Evolutionary conservation across 1,140 invertebrate species (phyloP).

Genomic region (Drosophila equinoxialis): DNA sequence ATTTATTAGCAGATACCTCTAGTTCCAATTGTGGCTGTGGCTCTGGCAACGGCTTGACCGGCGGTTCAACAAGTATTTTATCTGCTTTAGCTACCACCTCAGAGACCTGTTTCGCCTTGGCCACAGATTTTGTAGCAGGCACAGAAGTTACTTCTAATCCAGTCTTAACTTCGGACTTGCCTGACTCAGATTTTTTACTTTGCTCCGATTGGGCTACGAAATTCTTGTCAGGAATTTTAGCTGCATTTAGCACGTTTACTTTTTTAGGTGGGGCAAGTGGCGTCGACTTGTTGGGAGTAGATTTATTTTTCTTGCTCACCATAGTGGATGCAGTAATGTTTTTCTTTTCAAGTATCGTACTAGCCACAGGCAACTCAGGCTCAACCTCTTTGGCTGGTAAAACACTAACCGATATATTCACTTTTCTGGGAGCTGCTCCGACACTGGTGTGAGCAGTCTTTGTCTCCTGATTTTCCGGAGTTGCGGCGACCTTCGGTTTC

Average conservation of each 20-base stretch:
- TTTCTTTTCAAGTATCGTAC: not conserved
- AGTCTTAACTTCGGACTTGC: constrained; percentile 3
- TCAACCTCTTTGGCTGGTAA: constrained; percentile 18
- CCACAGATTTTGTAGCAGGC: not conserved
- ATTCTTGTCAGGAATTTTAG: not conserved
- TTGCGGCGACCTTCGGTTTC: constrained; percentile 5
- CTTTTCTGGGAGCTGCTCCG: constrained; percentile 14
- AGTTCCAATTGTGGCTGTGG: not conserved
- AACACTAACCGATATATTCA: constrained; percentile 42
- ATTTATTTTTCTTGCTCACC: not conserved
- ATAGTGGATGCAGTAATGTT: not conserved
- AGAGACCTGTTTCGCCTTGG: not conserved
- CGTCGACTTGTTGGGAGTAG: not conserved
- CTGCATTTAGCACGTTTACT: no score
- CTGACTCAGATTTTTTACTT: not conserved
- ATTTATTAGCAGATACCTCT: not conserved
- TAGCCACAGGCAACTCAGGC: not conserved
- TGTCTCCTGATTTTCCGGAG: not conserved
- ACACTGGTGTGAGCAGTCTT: constrained; percentile 2
- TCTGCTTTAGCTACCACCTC: not conserved
- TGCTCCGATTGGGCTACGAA: not conserved
- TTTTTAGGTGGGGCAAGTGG: no score
- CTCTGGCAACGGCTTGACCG: not conserved
- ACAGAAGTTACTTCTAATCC: not conserved
- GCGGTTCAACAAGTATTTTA: not conserved